These are phyloP conservation scores for Pangasius krempfi DNA, from an alignment of 2,797 vertebrate genomes.

Conservation along the genomic window DNA sequence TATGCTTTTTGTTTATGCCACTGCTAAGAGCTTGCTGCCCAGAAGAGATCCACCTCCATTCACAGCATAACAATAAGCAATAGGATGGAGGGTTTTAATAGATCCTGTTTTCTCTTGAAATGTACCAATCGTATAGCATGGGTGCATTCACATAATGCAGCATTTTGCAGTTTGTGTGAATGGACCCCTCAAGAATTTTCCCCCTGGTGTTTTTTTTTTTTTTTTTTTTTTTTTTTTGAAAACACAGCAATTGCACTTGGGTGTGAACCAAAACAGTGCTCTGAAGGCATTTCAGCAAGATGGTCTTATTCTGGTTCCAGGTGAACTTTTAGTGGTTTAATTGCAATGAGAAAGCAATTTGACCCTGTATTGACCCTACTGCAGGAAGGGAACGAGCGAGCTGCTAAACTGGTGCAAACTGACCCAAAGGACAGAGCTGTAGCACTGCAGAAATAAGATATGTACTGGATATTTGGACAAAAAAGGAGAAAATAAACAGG, in stretches of 20 bases:
- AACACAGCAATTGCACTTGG: not conserved
- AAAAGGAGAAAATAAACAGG: not conserved
- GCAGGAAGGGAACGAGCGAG: not conserved
- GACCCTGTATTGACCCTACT: not conserved
- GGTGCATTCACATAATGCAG: not conserved
- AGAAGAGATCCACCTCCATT: slow-evolving; percentile 40
- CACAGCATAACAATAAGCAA: slow-evolving; percentile 13
- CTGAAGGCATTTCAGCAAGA: not conserved
- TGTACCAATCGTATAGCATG: not conserved
- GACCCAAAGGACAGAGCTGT: not conserved
- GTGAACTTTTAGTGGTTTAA: not conserved
- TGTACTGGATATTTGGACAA: not conserved
- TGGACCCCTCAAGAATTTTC: not conserved
- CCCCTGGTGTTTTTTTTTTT: not conserved
- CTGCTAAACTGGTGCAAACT: not conserved
- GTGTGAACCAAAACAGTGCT: not conserved
- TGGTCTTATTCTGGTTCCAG: no score
- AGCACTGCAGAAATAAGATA: not conserved
- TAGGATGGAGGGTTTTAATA: slow-evolving; percentile 30
- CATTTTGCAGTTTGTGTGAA: not conserved
- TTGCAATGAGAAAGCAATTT: not conserved
- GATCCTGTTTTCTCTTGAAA: slow-evolving; percentile 23
- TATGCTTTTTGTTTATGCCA: slow-evolving; percentile 60
- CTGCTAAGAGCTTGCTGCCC: slow-evolving; percentile 53
- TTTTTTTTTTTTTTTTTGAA: not conserved